Evolutionary conservation across 2,888 invertebrate genomes (phyloP).

Genomic region (Phlogophora meticulosa): DNA sequence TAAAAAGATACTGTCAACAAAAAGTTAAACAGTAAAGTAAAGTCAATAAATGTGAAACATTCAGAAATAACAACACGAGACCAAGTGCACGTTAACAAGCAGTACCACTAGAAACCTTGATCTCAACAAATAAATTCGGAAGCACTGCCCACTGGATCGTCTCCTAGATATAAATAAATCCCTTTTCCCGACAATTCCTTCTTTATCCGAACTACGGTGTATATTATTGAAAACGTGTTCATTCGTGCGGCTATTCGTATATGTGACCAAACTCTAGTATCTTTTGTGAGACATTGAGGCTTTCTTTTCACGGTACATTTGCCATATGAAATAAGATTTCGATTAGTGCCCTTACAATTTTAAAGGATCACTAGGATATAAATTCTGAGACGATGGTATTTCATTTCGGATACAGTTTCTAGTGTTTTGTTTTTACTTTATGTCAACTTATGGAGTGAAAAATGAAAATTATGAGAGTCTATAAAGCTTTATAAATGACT

Average conservation of each 20-base stretch:
- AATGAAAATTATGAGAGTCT: too few species aligned
- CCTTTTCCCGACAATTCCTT: constrained; percentile 45
- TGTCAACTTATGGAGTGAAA: not conserved
- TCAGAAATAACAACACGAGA: not conserved
- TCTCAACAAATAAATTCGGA: constrained; percentile 15
- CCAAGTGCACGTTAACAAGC: not conserved
- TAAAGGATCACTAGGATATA: constrained; percentile 65
- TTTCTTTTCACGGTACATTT: constrained; percentile 85
- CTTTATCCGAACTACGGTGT: constrained; percentile 57
- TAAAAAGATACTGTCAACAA: too few species aligned
- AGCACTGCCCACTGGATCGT: constrained; percentile 13
- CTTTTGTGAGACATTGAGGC: constrained; percentile 78
- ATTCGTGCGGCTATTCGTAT: constrained; percentile 71
- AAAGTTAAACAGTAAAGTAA: too few species aligned
- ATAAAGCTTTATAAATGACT: too few species aligned
- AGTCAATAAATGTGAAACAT: not conserved
- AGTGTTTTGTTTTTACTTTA: not conserved
- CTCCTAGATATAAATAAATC: constrained; percentile 25
- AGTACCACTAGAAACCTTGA: not conserved
- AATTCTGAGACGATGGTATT: constrained; percentile 38
- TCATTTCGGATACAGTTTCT: constrained; percentile 11
- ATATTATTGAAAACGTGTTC: constrained; percentile 68
- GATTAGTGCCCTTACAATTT: constrained; percentile 76
- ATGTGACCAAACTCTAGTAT: constrained; percentile 69
- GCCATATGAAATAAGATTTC: constrained; percentile 86